Conservation (phyloP, 1,140 invertebrate genomes). For the Brachionus asplanchnoidis region DNA sequence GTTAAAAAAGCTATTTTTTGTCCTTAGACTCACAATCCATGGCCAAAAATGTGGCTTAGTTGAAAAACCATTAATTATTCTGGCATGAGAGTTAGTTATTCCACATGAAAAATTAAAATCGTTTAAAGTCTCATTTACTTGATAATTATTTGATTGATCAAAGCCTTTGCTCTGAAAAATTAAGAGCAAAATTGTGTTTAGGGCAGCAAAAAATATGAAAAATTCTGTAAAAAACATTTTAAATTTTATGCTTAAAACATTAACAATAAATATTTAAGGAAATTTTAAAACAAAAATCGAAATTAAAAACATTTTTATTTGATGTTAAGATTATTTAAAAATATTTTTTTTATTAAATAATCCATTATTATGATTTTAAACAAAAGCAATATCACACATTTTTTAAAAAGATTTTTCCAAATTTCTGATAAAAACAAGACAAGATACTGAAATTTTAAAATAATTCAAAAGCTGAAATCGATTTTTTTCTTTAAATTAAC, state of each 20-base stretch:
- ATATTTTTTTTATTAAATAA: too few species aligned
- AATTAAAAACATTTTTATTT: too few species aligned
- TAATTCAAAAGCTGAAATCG: too few species aligned
- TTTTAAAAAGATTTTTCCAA: too few species aligned
- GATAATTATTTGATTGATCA: background rate
- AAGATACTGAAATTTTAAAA: too few species aligned
- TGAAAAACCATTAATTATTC: slow-evolving; percentile 14
- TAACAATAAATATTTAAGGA: too few species aligned
- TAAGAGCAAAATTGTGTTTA: background rate
- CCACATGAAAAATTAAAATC: slow-evolving; percentile 20
- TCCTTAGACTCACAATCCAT: slow-evolving; percentile 47
- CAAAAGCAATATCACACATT: too few species aligned
- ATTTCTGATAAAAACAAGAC: too few species aligned
- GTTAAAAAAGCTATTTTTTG: background rate
- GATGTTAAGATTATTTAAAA: too few species aligned
- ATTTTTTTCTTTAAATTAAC: too few species aligned
- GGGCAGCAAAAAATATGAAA: background rate
- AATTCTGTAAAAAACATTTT: background rate
- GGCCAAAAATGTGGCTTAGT: slow-evolving; percentile 39
- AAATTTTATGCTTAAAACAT: background rate
- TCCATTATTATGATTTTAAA: too few species aligned
- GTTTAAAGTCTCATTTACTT: background rate
- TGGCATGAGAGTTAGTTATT: background rate
- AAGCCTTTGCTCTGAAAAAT: background rate
- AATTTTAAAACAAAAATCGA: too few species aligned